A percentile compares a stretch with the other conserved stretches of the same genome.
phyloP scores from a whole-genome alignment of 2,797 vertebrate genomes.

The Acanthis flammea region DNA sequence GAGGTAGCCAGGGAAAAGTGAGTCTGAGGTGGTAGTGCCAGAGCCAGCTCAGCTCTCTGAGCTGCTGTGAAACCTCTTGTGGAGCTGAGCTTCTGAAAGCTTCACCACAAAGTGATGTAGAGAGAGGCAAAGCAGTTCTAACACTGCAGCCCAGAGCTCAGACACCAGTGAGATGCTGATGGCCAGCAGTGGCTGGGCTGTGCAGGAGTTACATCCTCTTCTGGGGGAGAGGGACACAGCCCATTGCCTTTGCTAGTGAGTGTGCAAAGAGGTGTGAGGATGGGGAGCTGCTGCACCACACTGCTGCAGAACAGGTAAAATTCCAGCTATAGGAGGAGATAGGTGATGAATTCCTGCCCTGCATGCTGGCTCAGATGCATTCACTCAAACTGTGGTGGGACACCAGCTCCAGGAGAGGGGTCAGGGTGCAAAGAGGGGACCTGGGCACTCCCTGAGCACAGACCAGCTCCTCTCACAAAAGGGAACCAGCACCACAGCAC shows the following conservation, averaged over 20 bases:
- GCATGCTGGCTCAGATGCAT: not conserved
- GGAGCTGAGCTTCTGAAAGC: not conserved
- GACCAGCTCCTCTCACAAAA: not conserved
- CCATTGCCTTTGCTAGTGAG: not conserved
- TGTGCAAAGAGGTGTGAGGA: not conserved
- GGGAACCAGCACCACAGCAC: accelerated
- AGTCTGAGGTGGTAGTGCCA: not conserved
- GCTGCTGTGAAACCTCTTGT: not conserved
- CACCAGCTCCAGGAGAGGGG: not conserved
- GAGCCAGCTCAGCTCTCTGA: not conserved
- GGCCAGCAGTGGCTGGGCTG: not conserved
- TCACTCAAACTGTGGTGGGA: accelerated
- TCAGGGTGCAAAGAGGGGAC: too few relatives aligned
- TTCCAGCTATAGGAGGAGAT: accelerated
- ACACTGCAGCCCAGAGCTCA: not conserved
- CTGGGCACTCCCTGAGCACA: accelerated
- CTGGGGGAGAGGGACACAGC: not conserved
- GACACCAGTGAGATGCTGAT: not conserved
- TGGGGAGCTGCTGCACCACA: not conserved
- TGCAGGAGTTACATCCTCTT: accelerated
- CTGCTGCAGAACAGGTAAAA: not conserved
- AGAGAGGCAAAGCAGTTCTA: not conserved
- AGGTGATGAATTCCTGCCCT: not conserved
- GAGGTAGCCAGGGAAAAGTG: not conserved
- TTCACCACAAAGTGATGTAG: not conserved